These are phyloP conservation scores for Myodes glareolus DNA, from an alignment of 2,113 vertebrate genomes.

Conservation along the genomic window DNA sequence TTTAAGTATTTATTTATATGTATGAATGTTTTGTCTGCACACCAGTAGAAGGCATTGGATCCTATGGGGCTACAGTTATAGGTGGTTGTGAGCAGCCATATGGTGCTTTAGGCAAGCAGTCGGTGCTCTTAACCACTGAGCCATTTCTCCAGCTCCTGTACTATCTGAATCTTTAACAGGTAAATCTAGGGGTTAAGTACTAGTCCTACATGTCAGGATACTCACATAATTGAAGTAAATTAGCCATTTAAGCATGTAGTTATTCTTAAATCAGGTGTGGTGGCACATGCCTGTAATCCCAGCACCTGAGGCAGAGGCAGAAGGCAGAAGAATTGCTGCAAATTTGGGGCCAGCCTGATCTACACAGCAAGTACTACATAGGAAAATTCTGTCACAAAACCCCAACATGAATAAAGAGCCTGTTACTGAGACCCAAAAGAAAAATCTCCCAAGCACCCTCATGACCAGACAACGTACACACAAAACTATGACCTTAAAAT, in stretches of 20 bases:
- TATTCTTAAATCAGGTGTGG: not conserved
- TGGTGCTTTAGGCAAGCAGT: not conserved
- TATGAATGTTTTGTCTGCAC: not conserved
- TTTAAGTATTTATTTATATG: not conserved
- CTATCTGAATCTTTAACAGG: not conserved
- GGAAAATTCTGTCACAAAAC: not conserved
- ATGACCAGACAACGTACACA: not conserved
- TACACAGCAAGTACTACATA: not conserved
- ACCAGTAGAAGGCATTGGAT: not conserved
- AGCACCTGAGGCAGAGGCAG: not conserved
- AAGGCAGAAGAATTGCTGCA: not conserved
- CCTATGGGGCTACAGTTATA: not conserved
- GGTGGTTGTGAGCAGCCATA: not conserved
- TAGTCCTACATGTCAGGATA: not conserved
- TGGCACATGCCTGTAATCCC: not conserved
- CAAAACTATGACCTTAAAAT: not conserved
- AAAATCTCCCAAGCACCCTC: not conserved
- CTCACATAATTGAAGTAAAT: conserved; percentile 9
- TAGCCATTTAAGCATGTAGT: not conserved
- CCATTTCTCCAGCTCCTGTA: not conserved
- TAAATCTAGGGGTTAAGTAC: conserved; percentile 16
- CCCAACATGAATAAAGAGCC: not conserved
- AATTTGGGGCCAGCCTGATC: not conserved
- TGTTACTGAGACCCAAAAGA: conserved; percentile 28
- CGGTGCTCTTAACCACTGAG: not conserved